Percentiles rank a stretch among this genome's conserved stretches.
Conservation (phyloP, 2,797 vertebrate genomes). For the Hapalemur alaotrensis region DNA sequence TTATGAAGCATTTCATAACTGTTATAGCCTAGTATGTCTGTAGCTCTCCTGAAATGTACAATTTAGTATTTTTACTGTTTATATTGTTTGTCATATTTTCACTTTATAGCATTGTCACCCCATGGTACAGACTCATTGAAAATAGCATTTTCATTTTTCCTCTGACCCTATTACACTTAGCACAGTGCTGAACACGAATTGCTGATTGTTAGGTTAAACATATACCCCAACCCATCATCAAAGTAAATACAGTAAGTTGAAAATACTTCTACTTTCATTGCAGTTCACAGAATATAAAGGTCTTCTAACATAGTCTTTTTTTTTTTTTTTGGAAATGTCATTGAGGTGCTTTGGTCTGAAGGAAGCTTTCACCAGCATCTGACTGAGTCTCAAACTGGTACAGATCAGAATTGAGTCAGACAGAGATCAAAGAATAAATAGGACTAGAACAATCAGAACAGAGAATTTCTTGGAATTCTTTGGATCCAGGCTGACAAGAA, state of each 20-base stretch:
- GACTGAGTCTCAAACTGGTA: background rate
- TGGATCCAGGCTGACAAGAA: background rate
- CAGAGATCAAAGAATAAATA: background rate
- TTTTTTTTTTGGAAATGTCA: background rate
- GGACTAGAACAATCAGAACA: background rate
- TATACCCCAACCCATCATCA: background rate
- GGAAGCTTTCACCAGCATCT: background rate
- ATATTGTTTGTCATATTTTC: constrained; percentile 27
- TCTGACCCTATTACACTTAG: background rate
- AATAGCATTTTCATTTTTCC: background rate
- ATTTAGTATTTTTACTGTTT: constrained; percentile 38
- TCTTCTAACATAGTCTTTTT: background rate
- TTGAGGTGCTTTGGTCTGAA: background rate
- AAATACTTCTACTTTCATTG: background rate
- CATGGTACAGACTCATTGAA: background rate
- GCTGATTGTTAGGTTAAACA: background rate
- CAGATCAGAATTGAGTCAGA: background rate
- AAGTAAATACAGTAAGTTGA: background rate
- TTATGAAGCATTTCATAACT: background rate
- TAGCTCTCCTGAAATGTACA: background rate
- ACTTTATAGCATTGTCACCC: background rate
- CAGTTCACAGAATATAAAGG: background rate
- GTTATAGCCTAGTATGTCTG: background rate
- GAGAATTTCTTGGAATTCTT: background rate
- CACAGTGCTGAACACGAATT: background rate